Evolutionary conservation across 2,888 invertebrate genomes (phyloP).

Genomic region (Torymus aiolomorphi): DNA sequence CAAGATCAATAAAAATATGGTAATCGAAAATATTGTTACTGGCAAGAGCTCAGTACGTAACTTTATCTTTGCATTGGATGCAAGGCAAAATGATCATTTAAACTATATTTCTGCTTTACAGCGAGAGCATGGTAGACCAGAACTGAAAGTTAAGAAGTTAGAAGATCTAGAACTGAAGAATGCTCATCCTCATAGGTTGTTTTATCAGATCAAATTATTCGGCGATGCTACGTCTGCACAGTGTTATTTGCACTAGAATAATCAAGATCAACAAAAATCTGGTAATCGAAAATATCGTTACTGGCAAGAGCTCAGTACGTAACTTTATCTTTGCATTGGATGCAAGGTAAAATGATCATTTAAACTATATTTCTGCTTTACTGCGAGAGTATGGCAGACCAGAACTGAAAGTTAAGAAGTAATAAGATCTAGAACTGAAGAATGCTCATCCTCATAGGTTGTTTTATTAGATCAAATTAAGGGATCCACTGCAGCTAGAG

Average conservation of each 20-base stretch:
- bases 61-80: conserved; percentile 85
- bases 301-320: conserved; percentile 83
- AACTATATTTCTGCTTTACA: conserved; percentile 83
- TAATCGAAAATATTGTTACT: conserved; percentile 84
- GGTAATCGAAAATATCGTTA: conserved; percentile 83
- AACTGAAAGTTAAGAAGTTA: conserved; percentile 74
- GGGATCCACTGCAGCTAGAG: too few species aligned
- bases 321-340: conserved; percentile 85
- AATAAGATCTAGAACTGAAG: too few species aligned
- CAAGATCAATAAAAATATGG: too few species aligned
- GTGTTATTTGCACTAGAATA: too few species aligned
- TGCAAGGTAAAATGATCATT: conserved; percentile 78
- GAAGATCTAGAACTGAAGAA: too few species aligned
- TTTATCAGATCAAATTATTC: too few species aligned
- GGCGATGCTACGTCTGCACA: too few species aligned
- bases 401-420: conserved; percentile 73
- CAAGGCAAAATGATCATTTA: conserved; percentile 80
- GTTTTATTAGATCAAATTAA: too few species aligned
- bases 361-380: conserved; percentile 85
- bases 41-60: conserved; percentile 84
- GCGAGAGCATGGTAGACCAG: conserved; percentile 71
- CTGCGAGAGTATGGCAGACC: conserved; percentile 72
- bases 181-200: too few species aligned
- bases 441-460: too few species aligned
- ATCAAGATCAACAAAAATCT: too few species aligned